Base-by-base conservation (phyloP, 1,140 invertebrate genomes). In the Teleogryllus occipitalis region DNA sequence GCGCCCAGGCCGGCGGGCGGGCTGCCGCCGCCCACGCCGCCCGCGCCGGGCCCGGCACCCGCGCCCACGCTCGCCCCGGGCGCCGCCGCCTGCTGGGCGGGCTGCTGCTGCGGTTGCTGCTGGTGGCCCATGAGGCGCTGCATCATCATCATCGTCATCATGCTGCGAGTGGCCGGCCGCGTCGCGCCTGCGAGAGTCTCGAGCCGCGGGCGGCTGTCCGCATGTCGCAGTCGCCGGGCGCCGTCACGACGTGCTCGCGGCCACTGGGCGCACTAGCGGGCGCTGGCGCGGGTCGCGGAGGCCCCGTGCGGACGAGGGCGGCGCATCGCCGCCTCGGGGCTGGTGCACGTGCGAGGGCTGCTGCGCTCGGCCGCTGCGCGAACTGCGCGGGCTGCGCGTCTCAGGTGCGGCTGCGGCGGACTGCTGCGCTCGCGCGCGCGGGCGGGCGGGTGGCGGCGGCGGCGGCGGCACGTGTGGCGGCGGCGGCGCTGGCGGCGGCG, bases 141-240 rank as follows among this genome's bases (percentile, higher is more conserved):
- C 79, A 80, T 80, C 79, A 76, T 80, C 79, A 80, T 76, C 79
- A 80, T 76, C 8, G 79, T 76, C 79, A 80, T 80, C 75, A 76
- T 80, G 79, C 79, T 76, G 79, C 73, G 39, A 54, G 48, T 6
- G 39, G 39, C 27, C 79, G 39, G 78, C 49, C 47, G 39, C 48
- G 12, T 72, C 47, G 39, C 10, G 47, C 5, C 49, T 12, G 47
- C 27, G 18, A 27, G 49, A 78, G 65, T 10, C 22, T 8, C 7
- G 7, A 7, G 39, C 6, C 27, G 22, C 27, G 22, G 10, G 47
- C 10, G 47, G 18, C 10, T 15, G 18, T 76, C 46, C 75, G 18
- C 39, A 18, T 15, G 8, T 6, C 47, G 6, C 7, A 76, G 18
- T 27, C 46, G 18, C 7, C 27, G 47, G 18, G 8, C 39, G 27